These are phyloP conservation scores for Noctua fimbriata DNA, from an alignment of 2,888 invertebrate genomes.

Conservation along the genomic window DNA sequence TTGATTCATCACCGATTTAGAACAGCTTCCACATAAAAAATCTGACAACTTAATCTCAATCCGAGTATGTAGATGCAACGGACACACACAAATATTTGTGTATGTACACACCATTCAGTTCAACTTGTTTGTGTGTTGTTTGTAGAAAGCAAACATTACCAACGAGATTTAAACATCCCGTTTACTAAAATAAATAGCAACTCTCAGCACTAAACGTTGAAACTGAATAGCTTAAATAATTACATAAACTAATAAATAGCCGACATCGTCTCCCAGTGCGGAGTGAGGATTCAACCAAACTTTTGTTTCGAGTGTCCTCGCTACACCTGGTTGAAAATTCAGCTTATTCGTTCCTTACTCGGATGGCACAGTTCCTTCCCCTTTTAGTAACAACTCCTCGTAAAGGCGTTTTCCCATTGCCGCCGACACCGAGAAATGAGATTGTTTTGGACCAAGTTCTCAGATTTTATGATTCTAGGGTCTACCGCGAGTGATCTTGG, in stretches of 20 bases:
- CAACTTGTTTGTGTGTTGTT: background rate
- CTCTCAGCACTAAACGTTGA: constrained; percentile 13
- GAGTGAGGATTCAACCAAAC: constrained; percentile 30
- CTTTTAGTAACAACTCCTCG: constrained; percentile 15
- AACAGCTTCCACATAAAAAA: background rate
- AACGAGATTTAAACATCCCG: background rate
- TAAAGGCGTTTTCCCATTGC: constrained; percentile 1
- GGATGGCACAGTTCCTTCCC: constrained; percentile 18
- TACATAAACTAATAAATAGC: constrained; percentile 36
- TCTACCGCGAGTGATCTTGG: background rate
- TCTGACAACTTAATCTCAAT: background rate
- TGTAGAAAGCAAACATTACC: background rate
- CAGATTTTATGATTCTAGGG: background rate
- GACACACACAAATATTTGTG: background rate
- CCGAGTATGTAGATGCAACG: background rate
- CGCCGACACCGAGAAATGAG: background rate
- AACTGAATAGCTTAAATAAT: constrained; percentile 51
- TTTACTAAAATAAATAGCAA: constrained; percentile 29
- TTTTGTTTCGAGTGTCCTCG: constrained; percentile 32
- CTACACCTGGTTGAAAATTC: constrained; percentile 43
- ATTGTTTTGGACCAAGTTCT: background rate
- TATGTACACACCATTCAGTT: background rate
- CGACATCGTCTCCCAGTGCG: constrained; percentile 32
- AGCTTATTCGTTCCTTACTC: constrained; percentile 30
- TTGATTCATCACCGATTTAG: background rate